Evolutionary conservation across 1,140 invertebrate species (phyloP).

Genomic region (Rhagoletis pomonella): DNA sequence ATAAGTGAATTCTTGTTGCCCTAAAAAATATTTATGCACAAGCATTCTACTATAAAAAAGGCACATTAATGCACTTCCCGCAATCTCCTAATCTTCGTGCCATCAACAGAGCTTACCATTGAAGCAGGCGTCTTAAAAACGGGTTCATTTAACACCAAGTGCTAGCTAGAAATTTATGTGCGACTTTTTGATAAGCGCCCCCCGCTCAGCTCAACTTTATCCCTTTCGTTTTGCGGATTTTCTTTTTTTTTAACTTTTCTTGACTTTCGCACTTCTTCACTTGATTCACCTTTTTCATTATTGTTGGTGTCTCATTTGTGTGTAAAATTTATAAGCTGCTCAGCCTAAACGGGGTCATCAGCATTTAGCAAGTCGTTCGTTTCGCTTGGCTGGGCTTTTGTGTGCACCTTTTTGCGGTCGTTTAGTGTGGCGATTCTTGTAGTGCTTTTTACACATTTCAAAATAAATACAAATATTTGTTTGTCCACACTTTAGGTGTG

Average conservation of each 20-base stretch:
- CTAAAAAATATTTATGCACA: too few relatives aligned
- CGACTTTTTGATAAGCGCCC: neutral
- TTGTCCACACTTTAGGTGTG: constrained; percentile 22
- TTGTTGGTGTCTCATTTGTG: neutral
- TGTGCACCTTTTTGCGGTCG: constrained; percentile 28
- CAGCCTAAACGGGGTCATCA: constrained; percentile 27
- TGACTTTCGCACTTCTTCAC: constrained; percentile 30
- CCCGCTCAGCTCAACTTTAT: neutral
- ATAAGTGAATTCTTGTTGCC: too few relatives aligned
- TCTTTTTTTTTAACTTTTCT: neutral
- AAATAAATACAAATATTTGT: constrained; percentile 44
- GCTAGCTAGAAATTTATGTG: constrained; percentile 32
- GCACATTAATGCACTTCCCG: too few relatives aligned
- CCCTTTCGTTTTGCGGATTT: neutral
- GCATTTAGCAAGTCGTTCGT: constrained; percentile 34
- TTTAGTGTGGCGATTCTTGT: neutral
- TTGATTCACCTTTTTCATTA: neutral
- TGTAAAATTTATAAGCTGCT: constrained; percentile 38
- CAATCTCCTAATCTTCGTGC: neutral
- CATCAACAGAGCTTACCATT: neutral
- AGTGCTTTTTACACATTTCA: neutral
- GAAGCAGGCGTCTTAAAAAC: neutral
- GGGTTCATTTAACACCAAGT: neutral
- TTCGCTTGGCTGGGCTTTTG: neutral
- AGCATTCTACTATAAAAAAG: too few relatives aligned